phyloP scores from a whole-genome alignment of 2,888 invertebrate species.

The Laothoe populi region DNA sequence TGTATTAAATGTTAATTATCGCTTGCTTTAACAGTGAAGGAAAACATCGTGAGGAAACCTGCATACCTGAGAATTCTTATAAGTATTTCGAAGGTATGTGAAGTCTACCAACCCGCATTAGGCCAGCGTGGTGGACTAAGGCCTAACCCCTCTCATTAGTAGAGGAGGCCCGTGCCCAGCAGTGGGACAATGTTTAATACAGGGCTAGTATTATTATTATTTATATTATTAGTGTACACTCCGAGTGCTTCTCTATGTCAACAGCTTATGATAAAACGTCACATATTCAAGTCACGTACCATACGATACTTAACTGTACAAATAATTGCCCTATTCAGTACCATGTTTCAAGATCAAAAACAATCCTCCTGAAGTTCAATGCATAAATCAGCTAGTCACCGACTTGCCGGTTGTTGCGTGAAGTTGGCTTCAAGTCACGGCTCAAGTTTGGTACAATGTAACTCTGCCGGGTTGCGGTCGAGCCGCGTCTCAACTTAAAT shows the following conservation, averaged over 20 bases:
- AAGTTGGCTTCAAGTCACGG: conserved; percentile 28
- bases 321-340: conserved; percentile 5
- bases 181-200: too few species aligned
- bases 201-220: too few species aligned
- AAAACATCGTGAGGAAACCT: too few species aligned
- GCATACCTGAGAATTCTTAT: too few species aligned
- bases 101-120: too few species aligned
- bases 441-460: conserved; percentile 9
- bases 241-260: not conserved
- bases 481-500: conserved; percentile 13
- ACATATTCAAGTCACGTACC: conserved; percentile 31
- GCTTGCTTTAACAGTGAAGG: too few species aligned
- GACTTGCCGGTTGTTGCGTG: conserved; percentile 32
- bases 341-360: conserved; percentile 33
- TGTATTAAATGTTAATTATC: too few species aligned
- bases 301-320: conserved; percentile 8
- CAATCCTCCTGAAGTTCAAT: conserved; percentile 23
- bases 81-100: too few species aligned
- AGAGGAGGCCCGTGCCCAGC: too few species aligned
- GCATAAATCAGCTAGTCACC: conserved; percentile 38
- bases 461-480: conserved; percentile 1
- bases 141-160: too few species aligned
- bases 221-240: too few species aligned
- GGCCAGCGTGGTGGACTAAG: too few species aligned
- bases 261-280: not conserved